A percentile compares a stretch with the other conserved stretches of the same genome.
These are phyloP conservation scores for Andrena fulva DNA, from an alignment of 2,888 invertebrate genomes.

Conservation along the genomic window DNA sequence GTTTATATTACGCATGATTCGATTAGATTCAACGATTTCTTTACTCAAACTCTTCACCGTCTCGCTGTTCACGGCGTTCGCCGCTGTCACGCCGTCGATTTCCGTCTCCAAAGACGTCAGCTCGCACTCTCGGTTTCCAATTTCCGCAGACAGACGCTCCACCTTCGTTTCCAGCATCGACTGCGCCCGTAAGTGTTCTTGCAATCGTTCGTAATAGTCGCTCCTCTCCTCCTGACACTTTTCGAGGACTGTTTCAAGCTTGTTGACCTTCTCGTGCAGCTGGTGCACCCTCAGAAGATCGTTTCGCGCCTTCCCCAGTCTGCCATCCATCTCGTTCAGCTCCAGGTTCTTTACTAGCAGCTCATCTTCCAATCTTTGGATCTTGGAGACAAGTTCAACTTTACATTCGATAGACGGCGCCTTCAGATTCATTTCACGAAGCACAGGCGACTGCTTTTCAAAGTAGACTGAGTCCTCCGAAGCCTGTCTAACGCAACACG, in stretches of 20 bases:
- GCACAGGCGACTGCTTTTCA: constrained; percentile 68
- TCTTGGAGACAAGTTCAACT: constrained; percentile 69
- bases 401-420: constrained; percentile 59
- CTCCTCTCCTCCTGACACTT: constrained; percentile 65
- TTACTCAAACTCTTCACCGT: constrained; percentile 67
- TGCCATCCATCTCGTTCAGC: constrained; percentile 59
- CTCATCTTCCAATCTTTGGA: constrained; percentile 71
- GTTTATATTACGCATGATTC: constrained; percentile 66
- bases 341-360: constrained; percentile 58
- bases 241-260: constrained; percentile 68
- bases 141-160: constrained; percentile 60
- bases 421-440: constrained; percentile 64
- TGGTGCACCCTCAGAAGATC: constrained; percentile 61
- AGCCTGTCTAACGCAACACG: neutral
- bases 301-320: constrained; percentile 53
- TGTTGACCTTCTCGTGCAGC: constrained; percentile 69
- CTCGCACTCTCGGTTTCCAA: constrained; percentile 72
- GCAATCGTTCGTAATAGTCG: constrained; percentile 65
- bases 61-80: constrained; percentile 70
- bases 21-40: constrained; percentile 65
- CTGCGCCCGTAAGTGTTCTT: constrained; percentile 66
- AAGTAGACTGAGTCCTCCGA: constrained; percentile 46
- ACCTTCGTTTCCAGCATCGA: constrained; percentile 69
- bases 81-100: constrained; percentile 53
- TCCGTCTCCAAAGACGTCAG: constrained; percentile 65